phyloP scores from a whole-genome alignment of 1,140 invertebrate genomes.

The Hyphantria cunea region DNA sequence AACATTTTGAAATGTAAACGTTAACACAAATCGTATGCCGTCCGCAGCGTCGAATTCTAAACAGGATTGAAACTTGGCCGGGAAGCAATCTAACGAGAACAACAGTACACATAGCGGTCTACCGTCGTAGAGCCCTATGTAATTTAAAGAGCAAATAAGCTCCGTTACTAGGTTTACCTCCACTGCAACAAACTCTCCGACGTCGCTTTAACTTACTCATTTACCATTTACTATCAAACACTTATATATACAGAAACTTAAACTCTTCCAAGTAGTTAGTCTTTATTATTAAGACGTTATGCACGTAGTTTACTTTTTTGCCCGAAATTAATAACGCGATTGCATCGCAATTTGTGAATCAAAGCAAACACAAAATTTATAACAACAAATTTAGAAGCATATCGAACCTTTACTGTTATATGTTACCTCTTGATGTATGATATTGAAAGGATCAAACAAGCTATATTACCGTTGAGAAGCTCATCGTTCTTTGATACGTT shows the following conservation, averaged over 20 bases:
- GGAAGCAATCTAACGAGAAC: slow-evolving; percentile 50
- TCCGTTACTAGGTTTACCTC: slow-evolving; percentile 37
- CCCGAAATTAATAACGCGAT: slow-evolving; percentile 32
- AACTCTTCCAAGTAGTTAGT: slow-evolving; percentile 15
- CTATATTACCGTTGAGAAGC: slow-evolving; percentile 60
- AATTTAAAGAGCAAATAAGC: slow-evolving; percentile 64
- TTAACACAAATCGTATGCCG: slow-evolving; percentile 41
- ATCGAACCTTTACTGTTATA: slow-evolving; percentile 35
- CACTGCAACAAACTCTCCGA: slow-evolving; percentile 51
- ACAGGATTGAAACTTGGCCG: slow-evolving; percentile 50
- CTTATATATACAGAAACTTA: background rate
- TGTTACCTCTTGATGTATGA: slow-evolving; percentile 53
- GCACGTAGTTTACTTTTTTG: background rate
- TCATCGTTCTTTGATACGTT: slow-evolving; percentile 62
- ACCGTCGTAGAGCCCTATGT: slow-evolving; percentile 45
- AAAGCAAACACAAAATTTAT: slow-evolving; percentile 33
- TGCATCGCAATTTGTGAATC: no score
- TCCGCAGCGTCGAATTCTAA: slow-evolving; percentile 43
- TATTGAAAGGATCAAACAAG: slow-evolving; percentile 61
- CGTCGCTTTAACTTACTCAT: slow-evolving; percentile 45
- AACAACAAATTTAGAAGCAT: slow-evolving; percentile 30
- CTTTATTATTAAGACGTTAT: slow-evolving; percentile 16
- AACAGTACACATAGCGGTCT: slow-evolving; percentile 45
- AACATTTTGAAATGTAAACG: slow-evolving; percentile 16
- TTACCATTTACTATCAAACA: slow-evolving; percentile 33